phyloP scores from a whole-genome alignment of 1,140 invertebrate genomes.

The Drosophila pruinosa region DNA sequence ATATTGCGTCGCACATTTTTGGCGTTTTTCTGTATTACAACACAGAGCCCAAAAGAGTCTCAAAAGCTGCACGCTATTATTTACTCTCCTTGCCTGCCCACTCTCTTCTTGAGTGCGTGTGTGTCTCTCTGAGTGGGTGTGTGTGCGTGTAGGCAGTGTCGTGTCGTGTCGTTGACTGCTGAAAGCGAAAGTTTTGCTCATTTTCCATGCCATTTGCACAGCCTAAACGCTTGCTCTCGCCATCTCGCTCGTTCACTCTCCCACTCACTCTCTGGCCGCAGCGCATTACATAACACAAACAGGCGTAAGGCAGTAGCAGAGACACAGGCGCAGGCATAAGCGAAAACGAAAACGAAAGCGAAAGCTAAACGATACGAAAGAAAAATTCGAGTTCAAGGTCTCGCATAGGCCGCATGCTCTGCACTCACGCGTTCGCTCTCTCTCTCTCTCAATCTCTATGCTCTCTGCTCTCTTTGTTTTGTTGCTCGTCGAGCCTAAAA shows the following conservation, averaged over 20 bases:
- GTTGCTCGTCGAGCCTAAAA: conserved; percentile 54
- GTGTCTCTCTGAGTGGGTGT: background rate
- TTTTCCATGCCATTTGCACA: conserved; percentile 66
- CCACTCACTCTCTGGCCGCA: background rate
- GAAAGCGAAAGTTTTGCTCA: conserved; percentile 73
- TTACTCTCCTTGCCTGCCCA: background rate
- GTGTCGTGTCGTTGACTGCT: conserved; percentile 59
- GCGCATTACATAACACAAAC: conserved; percentile 65
- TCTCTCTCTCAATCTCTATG: background rate
- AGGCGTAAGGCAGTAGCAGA: conserved; percentile 4
- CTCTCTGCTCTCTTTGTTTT: background rate
- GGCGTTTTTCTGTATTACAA: conserved; percentile 52
- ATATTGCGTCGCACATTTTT: conserved; percentile 49
- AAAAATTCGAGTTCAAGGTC: conserved; percentile 79
- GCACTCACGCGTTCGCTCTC: background rate
- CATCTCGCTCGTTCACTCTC: background rate
- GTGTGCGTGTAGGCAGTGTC: conserved; percentile 42
- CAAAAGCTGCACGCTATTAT: background rate
- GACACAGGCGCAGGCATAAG: conserved; percentile 19
- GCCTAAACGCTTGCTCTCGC: conserved; percentile 48
- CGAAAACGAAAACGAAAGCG: conserved; percentile 19
- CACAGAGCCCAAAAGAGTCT: too few species aligned
- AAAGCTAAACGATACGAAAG: conserved; percentile 10
- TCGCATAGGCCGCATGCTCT: conserved; percentile 77
- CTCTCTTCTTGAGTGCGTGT: conserved; percentile 3